Conservation (phyloP, 2,113 vertebrate genomes). For the Crotalus tigris region DNA sequence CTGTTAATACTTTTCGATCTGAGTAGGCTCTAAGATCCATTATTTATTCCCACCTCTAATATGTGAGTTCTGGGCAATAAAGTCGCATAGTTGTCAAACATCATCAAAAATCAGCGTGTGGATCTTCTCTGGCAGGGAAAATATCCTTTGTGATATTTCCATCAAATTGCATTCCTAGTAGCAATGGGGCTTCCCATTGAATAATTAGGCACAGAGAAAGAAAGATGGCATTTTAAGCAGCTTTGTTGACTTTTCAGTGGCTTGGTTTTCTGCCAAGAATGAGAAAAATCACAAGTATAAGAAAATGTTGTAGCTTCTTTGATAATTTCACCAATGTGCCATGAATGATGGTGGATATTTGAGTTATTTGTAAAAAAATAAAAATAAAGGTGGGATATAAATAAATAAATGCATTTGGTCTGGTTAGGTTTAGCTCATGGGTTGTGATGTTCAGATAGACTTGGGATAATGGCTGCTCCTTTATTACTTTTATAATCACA, state of each 20-base stretch:
- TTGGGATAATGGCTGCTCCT: too few species aligned
- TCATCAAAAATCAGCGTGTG: neutral
- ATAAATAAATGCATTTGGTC: neutral
- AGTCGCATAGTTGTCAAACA: neutral
- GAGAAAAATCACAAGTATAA: neutral
- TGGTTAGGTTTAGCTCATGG: neutral
- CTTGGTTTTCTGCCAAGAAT: neutral
- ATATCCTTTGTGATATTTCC: neutral
- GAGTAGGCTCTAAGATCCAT: neutral
- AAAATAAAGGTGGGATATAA: neutral
- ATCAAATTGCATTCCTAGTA: neutral
- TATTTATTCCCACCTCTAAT: neutral
- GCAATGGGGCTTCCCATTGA: neutral
- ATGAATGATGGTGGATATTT: neutral
- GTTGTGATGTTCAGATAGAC: rapidly evolving
- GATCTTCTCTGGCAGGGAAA: too few species aligned
- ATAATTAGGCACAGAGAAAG: neutral
- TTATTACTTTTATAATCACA: neutral
- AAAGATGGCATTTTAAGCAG: neutral
- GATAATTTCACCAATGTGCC: neutral
- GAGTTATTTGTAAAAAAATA: neutral
- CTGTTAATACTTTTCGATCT: neutral
- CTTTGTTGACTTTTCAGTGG: neutral
- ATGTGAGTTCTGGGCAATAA: neutral
- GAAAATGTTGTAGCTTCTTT: neutral